These are phyloP conservation scores for Tychaedon coryphoeus DNA, from an alignment of 2,113 vertebrate genomes.

Conservation along the genomic window DNA sequence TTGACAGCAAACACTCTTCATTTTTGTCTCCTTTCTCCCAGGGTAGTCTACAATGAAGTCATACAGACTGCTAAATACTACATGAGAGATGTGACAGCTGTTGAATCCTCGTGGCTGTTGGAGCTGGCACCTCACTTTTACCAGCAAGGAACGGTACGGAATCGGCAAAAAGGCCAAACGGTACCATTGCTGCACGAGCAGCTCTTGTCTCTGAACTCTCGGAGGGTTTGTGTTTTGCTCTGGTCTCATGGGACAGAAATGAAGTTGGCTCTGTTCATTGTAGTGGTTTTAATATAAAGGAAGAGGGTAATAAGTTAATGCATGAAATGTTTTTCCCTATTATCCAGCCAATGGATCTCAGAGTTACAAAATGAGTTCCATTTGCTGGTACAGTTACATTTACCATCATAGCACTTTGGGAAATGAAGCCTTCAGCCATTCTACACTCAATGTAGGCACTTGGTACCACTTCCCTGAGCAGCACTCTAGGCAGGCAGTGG, in stretches of 20 bases:
- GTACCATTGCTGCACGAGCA: conserved; percentile 42
- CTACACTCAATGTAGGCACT: neutral
- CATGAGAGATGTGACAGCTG: conserved; percentile 96
- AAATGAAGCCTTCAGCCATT: neutral
- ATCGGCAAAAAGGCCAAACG: conserved; percentile 39
- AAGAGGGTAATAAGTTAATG: neutral
- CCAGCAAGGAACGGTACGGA: conserved; percentile 93
- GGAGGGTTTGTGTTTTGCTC: neutral
- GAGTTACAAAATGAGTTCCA: neutral
- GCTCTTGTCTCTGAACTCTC: conserved; percentile 37
- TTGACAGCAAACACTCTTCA: neutral
- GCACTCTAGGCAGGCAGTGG: neutral
- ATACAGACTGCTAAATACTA: conserved; percentile 94
- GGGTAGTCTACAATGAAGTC: conserved; percentile 97
- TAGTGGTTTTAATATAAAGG: neutral
- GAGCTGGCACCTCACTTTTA: conserved; percentile 98
- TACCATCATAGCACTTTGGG: neutral
- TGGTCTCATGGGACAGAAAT: neutral
- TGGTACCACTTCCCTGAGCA: neutral
- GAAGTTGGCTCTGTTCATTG: neutral
- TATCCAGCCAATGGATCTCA: neutral
- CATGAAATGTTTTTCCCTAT: neutral
- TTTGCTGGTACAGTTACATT: neutral
- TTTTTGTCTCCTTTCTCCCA: conserved; percentile 44
- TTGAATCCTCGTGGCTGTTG: conserved; percentile 93